A percentile compares a stretch with the other conserved stretches of the same genome.
phyloP scores from a whole-genome alignment of 2,113 vertebrate species.

The Chrysemys picta region DNA sequence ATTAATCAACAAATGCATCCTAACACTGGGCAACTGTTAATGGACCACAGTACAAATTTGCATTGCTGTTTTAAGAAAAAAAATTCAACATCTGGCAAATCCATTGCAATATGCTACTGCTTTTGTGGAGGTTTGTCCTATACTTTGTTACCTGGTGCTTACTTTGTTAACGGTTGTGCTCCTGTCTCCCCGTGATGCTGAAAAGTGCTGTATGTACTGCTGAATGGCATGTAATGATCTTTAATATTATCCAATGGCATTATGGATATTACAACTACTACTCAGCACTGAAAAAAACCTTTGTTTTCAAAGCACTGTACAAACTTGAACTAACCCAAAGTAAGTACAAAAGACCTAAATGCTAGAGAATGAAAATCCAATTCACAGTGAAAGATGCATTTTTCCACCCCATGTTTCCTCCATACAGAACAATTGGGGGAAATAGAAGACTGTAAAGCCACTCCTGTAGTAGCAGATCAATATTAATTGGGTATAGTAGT shows the following conservation, averaged over 20 bases:
- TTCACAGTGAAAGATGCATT: neutral
- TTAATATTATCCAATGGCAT: neutral
- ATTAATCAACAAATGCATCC: no score
- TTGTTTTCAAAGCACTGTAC: neutral
- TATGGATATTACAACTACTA: neutral
- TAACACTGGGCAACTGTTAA: no score
- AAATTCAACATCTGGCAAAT: neutral
- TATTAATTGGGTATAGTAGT: neutral
- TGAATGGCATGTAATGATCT: neutral
- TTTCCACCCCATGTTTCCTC: neutral
- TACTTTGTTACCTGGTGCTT: neutral
- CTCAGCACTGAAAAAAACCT: neutral
- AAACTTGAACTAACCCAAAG: neutral
- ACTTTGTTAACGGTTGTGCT: neutral
- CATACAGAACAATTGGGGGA: neutral
- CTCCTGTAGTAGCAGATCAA: neutral
- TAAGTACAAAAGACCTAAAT: fast-evolving
- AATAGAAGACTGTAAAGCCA: neutral
- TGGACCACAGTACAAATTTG: no score
- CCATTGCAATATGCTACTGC: neutral
- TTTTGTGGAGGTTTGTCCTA: neutral
- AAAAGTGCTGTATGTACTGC: neutral
- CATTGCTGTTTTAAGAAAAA: neutral
- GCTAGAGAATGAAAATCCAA: neutral
- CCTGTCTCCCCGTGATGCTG: neutral